Base-by-base conservation (phyloP, 2,113 vertebrate species). In the Myotis lucifugus region DNA sequence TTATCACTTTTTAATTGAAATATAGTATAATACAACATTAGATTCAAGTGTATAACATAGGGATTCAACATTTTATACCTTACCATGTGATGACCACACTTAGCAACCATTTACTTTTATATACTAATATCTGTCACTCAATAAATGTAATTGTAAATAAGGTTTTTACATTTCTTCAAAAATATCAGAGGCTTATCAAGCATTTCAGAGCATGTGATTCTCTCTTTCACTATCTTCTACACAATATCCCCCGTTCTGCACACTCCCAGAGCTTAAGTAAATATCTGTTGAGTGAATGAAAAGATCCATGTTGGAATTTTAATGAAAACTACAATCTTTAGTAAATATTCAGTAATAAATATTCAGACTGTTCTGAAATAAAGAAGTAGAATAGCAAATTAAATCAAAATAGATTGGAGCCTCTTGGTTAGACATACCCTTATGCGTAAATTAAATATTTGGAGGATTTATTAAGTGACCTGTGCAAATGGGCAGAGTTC, bases 261-360 rank as follows among this genome's bases (percentile, higher is more conserved):
- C 34, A 37, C 21, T 54, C 17, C 34, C 25, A 34, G n/a, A 81
- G 21, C 52, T 84, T 85, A 66, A 89, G 64, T 40, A 64, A 97
- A 61, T 89, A 90, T 93, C 90, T 90, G 52, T 11, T 29, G 34
- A 95, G 14, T 81, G 21, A 87, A 87, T 70, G 5, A 61, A 83
- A 94, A 90, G 4, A 2, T 85, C 27, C 6, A 6, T 40, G 8
- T 61, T 73, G 8, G 37, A 59, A 91, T 94, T 91, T 93, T 77
- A 94, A 95, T 54, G 18, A 8, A 70, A 95, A 90, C 1, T 23
- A 67, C 13, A 78, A 66, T 93, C 72, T 91, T 40, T 66, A 79
- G 59, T 74, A 90, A 96, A 92, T 85, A 95, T 76, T 83, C 27
- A 90, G 48, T 46, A 79, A 52, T 74, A 90, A 96, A 81, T 85